Evolutionary conservation across 2,797 vertebrate genomes (phyloP), one percentile per base, ranked within the genome.

Genomic region (Enteromius afrohamiltoni): DNA sequence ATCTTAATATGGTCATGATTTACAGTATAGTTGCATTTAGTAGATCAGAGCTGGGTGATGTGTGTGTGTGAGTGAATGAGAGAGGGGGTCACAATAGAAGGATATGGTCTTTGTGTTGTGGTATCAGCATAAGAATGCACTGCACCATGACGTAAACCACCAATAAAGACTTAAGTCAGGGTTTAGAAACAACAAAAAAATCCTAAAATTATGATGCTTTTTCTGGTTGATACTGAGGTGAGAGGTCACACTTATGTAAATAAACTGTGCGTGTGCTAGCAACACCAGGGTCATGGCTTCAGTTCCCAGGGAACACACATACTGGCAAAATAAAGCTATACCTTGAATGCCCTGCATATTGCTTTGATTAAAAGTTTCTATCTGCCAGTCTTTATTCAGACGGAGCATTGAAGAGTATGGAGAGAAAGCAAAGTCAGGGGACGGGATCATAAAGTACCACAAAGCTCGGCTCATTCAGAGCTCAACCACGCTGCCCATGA

Each of bases 21-120:
- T 47, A 70, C 40, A 47, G 23, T 70, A 70, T 64, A 29, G n/a
- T 70, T 47, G 68, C 68, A 47, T 70, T 47, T 9, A 45, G 68
- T 42, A 45, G 40, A 47, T 70, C 26, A 47, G n/a, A 47, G 13
- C 40, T 95, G 92, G 13, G 58, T 91, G 96, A 95, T 53, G 2
- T 51, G 13, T 49, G 42, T 45, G 23, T 53, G 19, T 29, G 65
- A 31, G 23, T 34, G 45, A 26, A 53, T 29, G 83, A 55, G 21
- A 69, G 71, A 10, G 77, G 81, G 83, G 85, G 76, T 89, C 65
- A 17, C 83, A 91, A 91, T 88, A 94, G 93, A 94, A 94, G 93
- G 75, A 91, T 86, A 93, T 93, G 93, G 93, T 93, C 91, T 89
- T 75, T 21, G 90, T 92, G 92, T 94, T 94, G 91, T 93, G 93